A percentile compares a stretch with the other conserved stretches of the same genome.
These are phyloP conservation scores for Parasteatoda tepidariorum DNA, from an alignment of 1,140 invertebrate genomes.

Conservation along the genomic window DNA sequence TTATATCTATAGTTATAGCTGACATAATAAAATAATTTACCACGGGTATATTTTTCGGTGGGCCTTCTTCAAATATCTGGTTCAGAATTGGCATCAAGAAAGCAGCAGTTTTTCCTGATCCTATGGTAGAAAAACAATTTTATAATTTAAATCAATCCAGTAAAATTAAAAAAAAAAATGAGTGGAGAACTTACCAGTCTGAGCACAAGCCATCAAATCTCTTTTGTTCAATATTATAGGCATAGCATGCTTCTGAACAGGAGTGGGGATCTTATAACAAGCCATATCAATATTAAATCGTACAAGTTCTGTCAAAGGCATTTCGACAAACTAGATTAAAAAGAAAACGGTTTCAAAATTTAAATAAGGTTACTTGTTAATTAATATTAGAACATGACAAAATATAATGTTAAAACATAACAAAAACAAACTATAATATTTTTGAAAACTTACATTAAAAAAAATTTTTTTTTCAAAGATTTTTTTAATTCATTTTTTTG, in stretches of 20 bases:
- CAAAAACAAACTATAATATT: too few relatives aligned
- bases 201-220: conserved; percentile 96
- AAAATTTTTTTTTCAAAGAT: too few relatives aligned
- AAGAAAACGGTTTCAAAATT: too few relatives aligned
- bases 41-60: conserved; percentile 62
- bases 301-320: conserved; percentile 90
- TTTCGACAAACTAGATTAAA: conserved; percentile 60
- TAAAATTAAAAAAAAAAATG: neutral
- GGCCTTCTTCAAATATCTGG: conserved; percentile 88
- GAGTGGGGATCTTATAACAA: conserved; percentile 89
- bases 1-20: too few relatives aligned
- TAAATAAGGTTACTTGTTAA: too few relatives aligned
- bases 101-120: conserved; percentile 63
- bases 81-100: conserved; percentile 92
- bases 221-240: conserved; percentile 88
- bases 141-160: neutral
- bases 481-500: too few relatives aligned
- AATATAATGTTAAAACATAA: too few relatives aligned
- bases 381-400: too few relatives aligned
- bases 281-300: conserved; percentile 88
- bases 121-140: conserved; percentile 56
- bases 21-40: too few relatives aligned
- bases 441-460: too few relatives aligned
- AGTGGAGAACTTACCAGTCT: conserved; percentile 74
- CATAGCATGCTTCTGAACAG: conserved; percentile 92